Percentiles rank a stretch among this genome's conserved stretches.
Conservation (phyloP, 2,113 vertebrate genomes). For the Syngnathus floridae region DNA sequence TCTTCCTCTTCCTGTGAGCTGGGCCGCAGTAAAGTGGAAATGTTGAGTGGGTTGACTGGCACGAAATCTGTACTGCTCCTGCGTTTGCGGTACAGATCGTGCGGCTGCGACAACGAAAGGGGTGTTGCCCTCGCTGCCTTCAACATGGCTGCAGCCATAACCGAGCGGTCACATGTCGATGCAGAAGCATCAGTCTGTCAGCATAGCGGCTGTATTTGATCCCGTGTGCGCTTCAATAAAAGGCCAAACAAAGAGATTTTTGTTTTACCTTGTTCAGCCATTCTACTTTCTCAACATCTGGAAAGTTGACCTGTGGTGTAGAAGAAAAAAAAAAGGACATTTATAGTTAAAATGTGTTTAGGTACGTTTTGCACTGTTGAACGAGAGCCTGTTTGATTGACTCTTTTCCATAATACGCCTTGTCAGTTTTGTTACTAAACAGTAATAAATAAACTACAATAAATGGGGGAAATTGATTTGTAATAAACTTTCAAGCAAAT, state of each 20-base stretch:
- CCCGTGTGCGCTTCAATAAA: slow-evolving; percentile 5
- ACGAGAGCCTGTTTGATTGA: background rate
- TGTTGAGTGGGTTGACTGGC: slow-evolving; percentile 52
- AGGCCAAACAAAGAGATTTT: background rate
- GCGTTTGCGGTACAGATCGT: slow-evolving; percentile 54
- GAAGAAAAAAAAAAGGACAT: slow-evolving; percentile 2
- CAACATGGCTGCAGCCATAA: slow-evolving; percentile 28
- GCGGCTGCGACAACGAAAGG: slow-evolving; percentile 14
- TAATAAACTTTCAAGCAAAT: too few species aligned
- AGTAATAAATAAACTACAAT: too few species aligned
- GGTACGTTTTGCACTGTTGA: background rate
- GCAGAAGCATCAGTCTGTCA: slow-evolving; percentile 46
- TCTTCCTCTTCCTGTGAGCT: slow-evolving; percentile 50
- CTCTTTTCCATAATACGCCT: too few species aligned
- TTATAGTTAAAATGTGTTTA: background rate
- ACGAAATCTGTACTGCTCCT: slow-evolving; percentile 21
- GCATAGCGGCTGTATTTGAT: slow-evolving; percentile 44
- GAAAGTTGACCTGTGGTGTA: slow-evolving; percentile 79
- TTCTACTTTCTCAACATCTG: slow-evolving; percentile 87
- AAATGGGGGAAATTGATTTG: too few species aligned
- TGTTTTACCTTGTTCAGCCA: slow-evolving; percentile 88
- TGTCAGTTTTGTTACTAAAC: too few species aligned
- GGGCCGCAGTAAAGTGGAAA: slow-evolving; percentile 59
- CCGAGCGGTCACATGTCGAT: slow-evolving; percentile 15
- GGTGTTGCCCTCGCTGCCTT: slow-evolving; percentile 34